phyloP scores from a whole-genome alignment of 2,888 invertebrate species.

The Cheilosia pagana region DNA sequence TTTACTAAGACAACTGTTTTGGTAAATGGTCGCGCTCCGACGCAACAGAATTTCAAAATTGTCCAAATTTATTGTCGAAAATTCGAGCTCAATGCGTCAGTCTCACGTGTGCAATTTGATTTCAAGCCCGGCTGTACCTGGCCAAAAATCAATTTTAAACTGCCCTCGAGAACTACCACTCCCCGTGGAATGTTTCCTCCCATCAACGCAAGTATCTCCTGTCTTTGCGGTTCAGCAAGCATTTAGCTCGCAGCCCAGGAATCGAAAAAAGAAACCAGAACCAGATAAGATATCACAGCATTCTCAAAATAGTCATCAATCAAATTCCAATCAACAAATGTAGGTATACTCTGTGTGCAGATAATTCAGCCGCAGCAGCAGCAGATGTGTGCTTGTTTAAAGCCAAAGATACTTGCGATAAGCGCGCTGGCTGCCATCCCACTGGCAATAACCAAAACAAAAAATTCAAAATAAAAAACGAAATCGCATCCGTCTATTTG shows the following conservation, averaged over 20 bases:
- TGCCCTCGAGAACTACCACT: neutral
- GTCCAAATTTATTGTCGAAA: no score
- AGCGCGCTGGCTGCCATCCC: constrained; percentile 33
- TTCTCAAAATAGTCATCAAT: constrained; percentile 70
- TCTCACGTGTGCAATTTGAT: no score
- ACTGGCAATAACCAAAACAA: constrained; percentile 23
- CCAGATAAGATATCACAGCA: constrained; percentile 56
- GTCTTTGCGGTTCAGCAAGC: constrained; percentile 38
- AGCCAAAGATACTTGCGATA: constrained; percentile 70
- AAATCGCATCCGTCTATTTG: constrained; percentile 65
- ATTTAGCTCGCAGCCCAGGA: constrained; percentile 38
- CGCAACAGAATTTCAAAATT: no score
- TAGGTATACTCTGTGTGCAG: constrained; percentile 17
- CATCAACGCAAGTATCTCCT: constrained; percentile 2
- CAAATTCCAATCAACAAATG: constrained; percentile 56
- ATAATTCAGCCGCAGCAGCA: constrained; percentile 34
- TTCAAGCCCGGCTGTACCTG: no score
- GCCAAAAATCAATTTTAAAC: no score
- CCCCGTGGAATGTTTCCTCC: neutral
- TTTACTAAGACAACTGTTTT: no score
- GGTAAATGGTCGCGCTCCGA: no score
- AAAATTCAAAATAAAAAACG: neutral
- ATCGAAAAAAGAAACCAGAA: constrained; percentile 17
- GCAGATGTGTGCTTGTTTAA: constrained; percentile 41
- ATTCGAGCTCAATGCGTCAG: no score